phyloP scores from a whole-genome alignment of 2,888 invertebrate genomes.

The Helicoverpa assulta region DNA sequence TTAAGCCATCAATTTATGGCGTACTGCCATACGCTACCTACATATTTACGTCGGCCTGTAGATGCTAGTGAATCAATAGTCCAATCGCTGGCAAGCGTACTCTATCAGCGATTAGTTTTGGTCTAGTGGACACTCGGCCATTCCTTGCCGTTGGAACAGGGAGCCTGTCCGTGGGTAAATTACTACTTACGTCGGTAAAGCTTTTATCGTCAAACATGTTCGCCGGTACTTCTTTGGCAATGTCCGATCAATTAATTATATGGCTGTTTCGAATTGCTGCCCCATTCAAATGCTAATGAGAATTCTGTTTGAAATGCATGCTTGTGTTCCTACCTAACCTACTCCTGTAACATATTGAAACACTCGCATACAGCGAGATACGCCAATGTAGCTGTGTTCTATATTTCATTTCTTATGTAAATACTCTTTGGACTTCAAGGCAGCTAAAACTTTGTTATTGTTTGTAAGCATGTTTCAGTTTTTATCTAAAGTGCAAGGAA shows the following conservation, averaged over 20 bases:
- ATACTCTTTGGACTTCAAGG: neutral
- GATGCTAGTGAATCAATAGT: slow-evolving; percentile 82
- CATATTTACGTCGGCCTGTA: slow-evolving; percentile 62
- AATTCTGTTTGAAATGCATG: slow-evolving; percentile 26
- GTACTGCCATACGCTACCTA: slow-evolving; percentile 49
- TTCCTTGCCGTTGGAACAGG: slow-evolving; percentile 74
- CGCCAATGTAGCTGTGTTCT: neutral
- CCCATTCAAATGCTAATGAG: slow-evolving; percentile 26
- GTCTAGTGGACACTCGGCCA: slow-evolving; percentile 83
- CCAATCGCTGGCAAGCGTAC: slow-evolving; percentile 85
- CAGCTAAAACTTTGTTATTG: neutral
- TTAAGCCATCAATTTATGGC: slow-evolving; percentile 57
- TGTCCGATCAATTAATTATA: slow-evolving; percentile 35
- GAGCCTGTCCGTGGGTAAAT: slow-evolving; percentile 71
- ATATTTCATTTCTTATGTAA: neutral
- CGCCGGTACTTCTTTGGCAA: slow-evolving; percentile 29
- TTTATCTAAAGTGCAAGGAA: neutral
- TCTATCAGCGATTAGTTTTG: slow-evolving; percentile 89
- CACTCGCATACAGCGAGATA: neutral
- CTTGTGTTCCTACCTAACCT: slow-evolving; percentile 1
- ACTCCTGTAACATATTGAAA: neutral
- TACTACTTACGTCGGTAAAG: slow-evolving; percentile 68
- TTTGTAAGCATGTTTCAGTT: neutral
- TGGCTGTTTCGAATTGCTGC: slow-evolving; percentile 8
- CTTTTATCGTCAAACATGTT: slow-evolving; percentile 53